A percentile compares a stretch with the other conserved stretches of the same genome.
phyloP scores from a whole-genome alignment of 53 echinoderm and acorn worm genomes.

The Holothuria leucospilota region DNA sequence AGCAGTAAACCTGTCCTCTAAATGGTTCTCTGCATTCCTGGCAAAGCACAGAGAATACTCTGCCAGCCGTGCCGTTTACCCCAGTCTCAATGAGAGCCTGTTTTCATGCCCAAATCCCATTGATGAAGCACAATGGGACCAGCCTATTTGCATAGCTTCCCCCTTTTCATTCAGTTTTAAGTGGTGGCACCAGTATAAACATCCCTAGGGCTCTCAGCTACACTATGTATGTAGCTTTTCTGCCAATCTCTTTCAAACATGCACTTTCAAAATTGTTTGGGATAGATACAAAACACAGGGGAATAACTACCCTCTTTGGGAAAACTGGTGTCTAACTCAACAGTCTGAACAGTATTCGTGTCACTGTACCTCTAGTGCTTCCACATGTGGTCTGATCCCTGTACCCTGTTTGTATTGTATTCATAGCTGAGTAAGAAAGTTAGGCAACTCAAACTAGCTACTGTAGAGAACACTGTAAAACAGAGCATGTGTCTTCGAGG shows the following conservation, averaged over 20 bases:
- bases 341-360: too few species aligned
- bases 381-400: too few species aligned
- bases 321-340: too few species aligned
- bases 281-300: conserved; percentile 31
- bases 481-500: too few species aligned
- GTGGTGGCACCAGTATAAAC: conserved; percentile 13
- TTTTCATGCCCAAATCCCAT: conserved; percentile 45
- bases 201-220: conserved; percentile 43
- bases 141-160: conserved; percentile 47
- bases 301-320: not conserved
- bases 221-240: not conserved
- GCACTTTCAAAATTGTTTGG: conserved; percentile 31
- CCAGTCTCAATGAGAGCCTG: conserved; percentile 27
- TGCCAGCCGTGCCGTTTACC: conserved; percentile 12
- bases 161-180: conserved; percentile 28
- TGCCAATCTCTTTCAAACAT: not conserved
- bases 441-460: too few species aligned
- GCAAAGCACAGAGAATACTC: conserved; percentile 12
- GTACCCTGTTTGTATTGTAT: too few species aligned
- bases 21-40: conserved; percentile 6
- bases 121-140: conserved; percentile 32
- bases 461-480: too few species aligned
- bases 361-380: too few species aligned
- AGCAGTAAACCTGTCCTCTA: conserved; percentile 3
- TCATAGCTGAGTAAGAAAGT: too few species aligned